phyloP scores from a whole-genome alignment of 1,140 invertebrate species.

The Drosophila insularis region DNA sequence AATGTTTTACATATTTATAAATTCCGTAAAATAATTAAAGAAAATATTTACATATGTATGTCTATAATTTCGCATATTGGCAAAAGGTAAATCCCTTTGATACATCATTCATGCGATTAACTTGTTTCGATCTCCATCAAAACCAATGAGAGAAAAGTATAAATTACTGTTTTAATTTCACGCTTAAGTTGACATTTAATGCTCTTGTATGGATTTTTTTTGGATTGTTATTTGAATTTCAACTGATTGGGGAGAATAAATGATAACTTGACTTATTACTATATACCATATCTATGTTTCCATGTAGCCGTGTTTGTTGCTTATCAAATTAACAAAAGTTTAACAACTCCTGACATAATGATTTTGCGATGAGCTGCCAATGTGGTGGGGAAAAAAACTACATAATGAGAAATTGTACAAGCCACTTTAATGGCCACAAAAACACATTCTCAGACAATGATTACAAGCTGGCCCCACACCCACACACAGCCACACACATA shows the following conservation, averaged over 20 bases:
- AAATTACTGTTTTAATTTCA: constrained; percentile 81
- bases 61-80: neutral
- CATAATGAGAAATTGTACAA: constrained; percentile 15
- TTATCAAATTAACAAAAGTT: constrained; percentile 21
- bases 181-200: constrained; percentile 74
- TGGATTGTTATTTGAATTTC: constrained; percentile 29
- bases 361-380: constrained; percentile 8
- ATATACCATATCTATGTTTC: too few relatives aligned
- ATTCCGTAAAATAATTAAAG: neutral
- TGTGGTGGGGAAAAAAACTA: neutral
- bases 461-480: constrained; percentile 35
- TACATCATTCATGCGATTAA: constrained; percentile 53
- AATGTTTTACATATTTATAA: neutral
- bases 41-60: neutral
- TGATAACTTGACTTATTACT: constrained; percentile 20
- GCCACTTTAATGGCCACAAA: neutral
- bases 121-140: constrained; percentile 30
- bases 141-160: constrained; percentile 40
- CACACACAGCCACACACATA: constrained; percentile 35
- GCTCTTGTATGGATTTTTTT: constrained; percentile 41
- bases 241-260: constrained; percentile 21
- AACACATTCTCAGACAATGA: constrained; percentile 34
- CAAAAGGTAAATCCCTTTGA: constrained; percentile 12
- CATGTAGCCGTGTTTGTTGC: neutral
- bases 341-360: constrained; percentile 16